Evolutionary conservation across 2,797 vertebrate genomes (phyloP), one percentile per base, ranked within the genome.

Genomic region (Chromis chromis): DNA sequence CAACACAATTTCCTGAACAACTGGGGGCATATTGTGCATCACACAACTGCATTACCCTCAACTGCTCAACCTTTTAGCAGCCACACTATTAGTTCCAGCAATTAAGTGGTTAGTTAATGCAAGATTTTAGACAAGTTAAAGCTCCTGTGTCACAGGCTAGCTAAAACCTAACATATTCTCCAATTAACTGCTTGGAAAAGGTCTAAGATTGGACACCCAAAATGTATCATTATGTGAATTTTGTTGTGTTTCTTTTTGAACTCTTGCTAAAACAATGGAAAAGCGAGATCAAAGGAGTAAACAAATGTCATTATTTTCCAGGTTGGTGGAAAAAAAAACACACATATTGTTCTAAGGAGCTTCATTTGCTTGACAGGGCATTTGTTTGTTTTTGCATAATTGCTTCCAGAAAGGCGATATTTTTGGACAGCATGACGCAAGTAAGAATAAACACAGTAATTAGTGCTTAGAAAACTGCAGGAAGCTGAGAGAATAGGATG

Each of bases 371-470:
- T 87, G 86, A 87, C 83, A 85, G 69, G 60, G 50, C 70, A 80
- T 86, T 89, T 79, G 67, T 88, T 84, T 88, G 42, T 74, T 89
- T 82, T 83, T 82, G 77, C 79, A 85, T 93, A 93, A 93, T 92
- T 92, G 84, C 88, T 79, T 87, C 76, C 85, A 85, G 75, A 91
- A 87, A 79, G 82, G 70, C 68, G 83, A 81, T 93, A 91, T 94
- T 94, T 93, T 88, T 90, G 90, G 89, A 77, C 78, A 79, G 77
- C 61, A 66, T 94, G 94, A 95, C 92, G 93, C 89, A 91, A 86
- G 88, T 70, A 76, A 79, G 74, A 78, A 86, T 86, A 93, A 95
- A 93, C 88, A 93, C 90, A 92, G 92, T 94, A 91, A 95, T 95
- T 95, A 95, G 79, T 48, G 72, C 65, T 68, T 60, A 79, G 71